Percentiles rank a stretch among this genome's conserved stretches.
Conservation (phyloP, 1,140 invertebrate species). For the Kradibia gibbosae region DNA sequence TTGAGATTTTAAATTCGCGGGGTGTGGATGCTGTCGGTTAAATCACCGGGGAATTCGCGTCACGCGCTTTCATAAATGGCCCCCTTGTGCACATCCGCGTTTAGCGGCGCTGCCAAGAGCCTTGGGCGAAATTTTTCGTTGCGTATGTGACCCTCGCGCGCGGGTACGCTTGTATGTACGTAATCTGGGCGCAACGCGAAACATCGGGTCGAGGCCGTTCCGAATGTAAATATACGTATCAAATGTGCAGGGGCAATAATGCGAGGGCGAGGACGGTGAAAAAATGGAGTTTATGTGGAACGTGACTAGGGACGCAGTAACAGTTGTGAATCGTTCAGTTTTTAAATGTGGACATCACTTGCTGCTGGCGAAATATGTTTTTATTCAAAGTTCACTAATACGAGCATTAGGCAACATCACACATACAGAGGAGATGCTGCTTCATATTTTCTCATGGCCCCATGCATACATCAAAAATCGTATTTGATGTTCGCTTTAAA, state of each 20-base stretch:
- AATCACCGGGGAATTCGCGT: neutral
- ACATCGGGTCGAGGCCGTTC: neutral
- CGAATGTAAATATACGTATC: slow-evolving; percentile 19
- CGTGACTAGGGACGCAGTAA: neutral
- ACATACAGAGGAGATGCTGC: neutral
- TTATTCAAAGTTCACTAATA: neutral
- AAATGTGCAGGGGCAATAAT: neutral
- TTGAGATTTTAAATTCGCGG: slow-evolving; percentile 22
- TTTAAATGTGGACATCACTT: neutral
- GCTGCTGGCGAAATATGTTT: neutral
- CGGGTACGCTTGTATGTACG: neutral
- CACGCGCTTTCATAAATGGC: slow-evolving; percentile 12
- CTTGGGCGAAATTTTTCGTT: neutral
- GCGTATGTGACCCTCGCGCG: neutral
- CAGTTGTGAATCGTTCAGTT: neutral
- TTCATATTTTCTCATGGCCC: neutral
- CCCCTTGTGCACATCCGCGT: neutral
- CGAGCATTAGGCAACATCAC: neutral
- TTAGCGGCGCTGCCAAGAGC: neutral
- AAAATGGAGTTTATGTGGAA: slow-evolving; percentile 10
- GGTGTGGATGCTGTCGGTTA: neutral
- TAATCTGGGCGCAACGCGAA: neutral
- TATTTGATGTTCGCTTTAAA: neutral
- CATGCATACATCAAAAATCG: neutral
- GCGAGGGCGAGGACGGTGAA: neutral